These are phyloP conservation scores for Hipparchia semele DNA, from an alignment of 2,888 invertebrate species.

Conservation along the genomic window DNA sequence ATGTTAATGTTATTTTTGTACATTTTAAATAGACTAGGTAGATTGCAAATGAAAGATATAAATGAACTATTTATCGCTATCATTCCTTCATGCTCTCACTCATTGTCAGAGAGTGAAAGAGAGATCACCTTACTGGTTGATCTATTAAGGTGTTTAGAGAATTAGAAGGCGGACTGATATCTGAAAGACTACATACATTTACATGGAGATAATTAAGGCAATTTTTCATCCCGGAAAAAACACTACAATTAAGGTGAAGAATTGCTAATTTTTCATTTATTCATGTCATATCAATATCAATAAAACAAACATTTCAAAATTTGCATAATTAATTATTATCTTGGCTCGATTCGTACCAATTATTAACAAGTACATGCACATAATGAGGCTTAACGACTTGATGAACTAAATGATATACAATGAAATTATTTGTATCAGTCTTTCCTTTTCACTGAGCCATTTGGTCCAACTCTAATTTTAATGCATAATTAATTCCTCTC, in stretches of 20 bases:
- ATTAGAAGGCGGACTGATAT: too few relatives aligned
- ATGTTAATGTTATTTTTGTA: conserved; percentile 46
- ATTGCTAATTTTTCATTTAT: too few relatives aligned
- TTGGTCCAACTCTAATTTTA: conserved; percentile 23
- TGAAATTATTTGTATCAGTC: background rate
- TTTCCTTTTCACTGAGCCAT: background rate
- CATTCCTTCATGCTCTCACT: background rate
- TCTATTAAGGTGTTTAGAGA: background rate
- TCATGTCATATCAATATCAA: too few relatives aligned
- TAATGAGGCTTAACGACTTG: background rate
- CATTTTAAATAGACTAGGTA: conserved; percentile 22
- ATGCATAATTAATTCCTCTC: conserved; percentile 39
- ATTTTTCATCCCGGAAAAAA: too few relatives aligned
- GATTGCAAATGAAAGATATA: background rate
- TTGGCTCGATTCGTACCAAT: too few relatives aligned
- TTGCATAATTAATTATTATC: too few relatives aligned
- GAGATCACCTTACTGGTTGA: background rate
- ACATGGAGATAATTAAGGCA: too few relatives aligned
- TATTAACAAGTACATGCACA: too few relatives aligned
- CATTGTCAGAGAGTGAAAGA: too few relatives aligned
- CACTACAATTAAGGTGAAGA: too few relatives aligned
- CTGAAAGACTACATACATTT: too few relatives aligned
- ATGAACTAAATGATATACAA: background rate
- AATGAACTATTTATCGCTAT: background rate
- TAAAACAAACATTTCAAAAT: too few relatives aligned